Percentiles rank a stretch among this genome's conserved stretches.
These are phyloP conservation scores for Ariopsis seemanni DNA, from an alignment of 2,113 vertebrate species.

Conservation along the genomic window DNA sequence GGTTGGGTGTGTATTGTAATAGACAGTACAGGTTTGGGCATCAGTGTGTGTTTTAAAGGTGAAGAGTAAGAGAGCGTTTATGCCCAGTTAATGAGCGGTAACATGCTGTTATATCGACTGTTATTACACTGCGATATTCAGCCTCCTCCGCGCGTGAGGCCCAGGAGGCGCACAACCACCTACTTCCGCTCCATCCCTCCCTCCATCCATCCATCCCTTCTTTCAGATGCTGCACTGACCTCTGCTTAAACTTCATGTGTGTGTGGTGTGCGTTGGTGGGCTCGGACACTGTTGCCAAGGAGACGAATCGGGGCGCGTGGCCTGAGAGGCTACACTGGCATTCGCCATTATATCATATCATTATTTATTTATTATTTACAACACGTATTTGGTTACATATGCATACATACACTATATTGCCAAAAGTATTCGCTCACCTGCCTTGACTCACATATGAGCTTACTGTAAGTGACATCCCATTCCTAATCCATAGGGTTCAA, in stretches of 20 bases:
- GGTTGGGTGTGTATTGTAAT: neutral
- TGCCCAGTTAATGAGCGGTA: neutral
- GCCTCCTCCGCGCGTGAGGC: neutral
- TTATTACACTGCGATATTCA: slow-evolving; percentile 15
- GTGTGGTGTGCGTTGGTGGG: slow-evolving; percentile 20
- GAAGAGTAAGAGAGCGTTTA: neutral
- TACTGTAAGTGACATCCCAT: no score
- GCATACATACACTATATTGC: no score
- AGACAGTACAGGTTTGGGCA: neutral
- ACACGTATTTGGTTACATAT: neutral
- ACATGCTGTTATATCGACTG: neutral
- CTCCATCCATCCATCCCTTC: neutral
- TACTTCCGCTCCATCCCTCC: neutral
- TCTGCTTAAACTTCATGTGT: slow-evolving; percentile 22
- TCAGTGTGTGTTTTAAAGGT: neutral
- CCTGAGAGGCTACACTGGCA: slow-evolving; percentile 2
- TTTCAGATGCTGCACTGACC: slow-evolving; percentile 15
- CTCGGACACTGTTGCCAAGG: slow-evolving; percentile 28
- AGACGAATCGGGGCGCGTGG: slow-evolving; percentile 24
- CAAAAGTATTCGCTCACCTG: no score
- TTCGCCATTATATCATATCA: neutral
- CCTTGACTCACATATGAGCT: no score
- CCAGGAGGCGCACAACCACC: neutral
- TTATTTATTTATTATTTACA: neutral
- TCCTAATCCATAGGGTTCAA: no score